A percentile compares a stretch with the other conserved stretches of the same genome.
These are phyloP conservation scores for Microctonus aethiopoides DNA, from an alignment of 2,888 invertebrate genomes.

Conservation along the genomic window DNA sequence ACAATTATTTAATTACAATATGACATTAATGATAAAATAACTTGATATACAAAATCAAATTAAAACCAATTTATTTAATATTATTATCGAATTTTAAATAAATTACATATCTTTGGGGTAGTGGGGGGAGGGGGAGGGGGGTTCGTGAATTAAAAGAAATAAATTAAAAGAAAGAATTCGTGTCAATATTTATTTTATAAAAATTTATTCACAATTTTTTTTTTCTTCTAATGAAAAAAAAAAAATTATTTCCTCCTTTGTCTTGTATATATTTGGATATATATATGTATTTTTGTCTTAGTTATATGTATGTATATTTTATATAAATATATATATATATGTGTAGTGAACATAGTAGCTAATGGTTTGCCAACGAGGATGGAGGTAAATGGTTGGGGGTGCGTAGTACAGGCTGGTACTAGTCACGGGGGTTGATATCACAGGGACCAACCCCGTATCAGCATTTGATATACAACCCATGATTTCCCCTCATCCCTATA, in stretches of 20 bases:
- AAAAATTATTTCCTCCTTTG: not conserved
- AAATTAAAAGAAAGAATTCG: not conserved
- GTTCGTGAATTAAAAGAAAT: not conserved
- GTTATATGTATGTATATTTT: constrained; percentile 8
- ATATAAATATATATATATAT: not conserved
- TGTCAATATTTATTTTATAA: not conserved
- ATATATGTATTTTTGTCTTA: no score
- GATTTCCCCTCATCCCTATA: constrained; percentile 33
- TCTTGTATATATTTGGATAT: constrained; percentile 4
- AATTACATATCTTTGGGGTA: no score
- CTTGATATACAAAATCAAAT: no score
- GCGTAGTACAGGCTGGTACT: constrained; percentile 56
- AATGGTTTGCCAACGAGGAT: constrained; percentile 26
- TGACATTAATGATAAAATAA: no score
- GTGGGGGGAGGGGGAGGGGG: no score
- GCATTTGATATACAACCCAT: constrained; percentile 44
- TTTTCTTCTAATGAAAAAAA: not conserved
- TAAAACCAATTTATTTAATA: no score
- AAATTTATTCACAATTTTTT: constrained; percentile 5
- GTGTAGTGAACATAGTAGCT: constrained; percentile 9
- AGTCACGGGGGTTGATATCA: constrained; percentile 36
- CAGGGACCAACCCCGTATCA: constrained; percentile 41
- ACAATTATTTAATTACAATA: no score
- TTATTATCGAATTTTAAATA: no score
- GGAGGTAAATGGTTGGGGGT: constrained; percentile 41